Base-by-base conservation (phyloP, 2,888 invertebrate genomes). In the Helleia helle region DNA sequence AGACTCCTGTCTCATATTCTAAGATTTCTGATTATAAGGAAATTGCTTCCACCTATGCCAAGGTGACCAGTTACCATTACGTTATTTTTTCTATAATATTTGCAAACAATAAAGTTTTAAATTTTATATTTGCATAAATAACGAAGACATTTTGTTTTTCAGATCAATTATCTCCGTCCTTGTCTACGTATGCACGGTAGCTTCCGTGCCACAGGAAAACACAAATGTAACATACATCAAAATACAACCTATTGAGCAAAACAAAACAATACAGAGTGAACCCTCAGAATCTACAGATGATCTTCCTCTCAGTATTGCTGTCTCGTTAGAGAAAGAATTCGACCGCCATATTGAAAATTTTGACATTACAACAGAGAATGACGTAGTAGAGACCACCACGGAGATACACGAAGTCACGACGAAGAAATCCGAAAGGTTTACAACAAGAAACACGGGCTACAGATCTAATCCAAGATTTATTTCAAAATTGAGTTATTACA, bases 401-500 rank as follows among this genome's bases (percentile, higher is more conserved):
- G 43, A 40, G 15, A 38, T 36, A 51, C 58, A 12, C 13, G 49
- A 13, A 51, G 56, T 15, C 46, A 54, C 13, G 50, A 51, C 24
- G 50, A 61, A 2, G 51, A 56, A 45, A 27, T 30, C 48, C 30
- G 11, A 25, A 7, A 40, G 48, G 0, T n/a, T n/a, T n/a, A n/a
- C n/a, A n/a, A n/a, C n/a, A n/a, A 49, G 51, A 30, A 56, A 55
- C 0, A 64, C 54, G 44, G 46, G 52, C 0, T 42, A 37, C 9
- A 43, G 48, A 36, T 62, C 67, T 0, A 53, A 52, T 0, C 58
- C 62, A 0, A 61, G 56, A 17, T 65, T 61, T 22, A 47, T 60
- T 1, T 65, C 77, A 0, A 85, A 85, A 44, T 48, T 71, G 11
- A 79, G 73, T 43, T 68, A 77, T 46, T 72, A 65, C 37, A 62